phyloP scores from a whole-genome alignment of 1,140 invertebrate species.

The Galleria mellonella region DNA sequence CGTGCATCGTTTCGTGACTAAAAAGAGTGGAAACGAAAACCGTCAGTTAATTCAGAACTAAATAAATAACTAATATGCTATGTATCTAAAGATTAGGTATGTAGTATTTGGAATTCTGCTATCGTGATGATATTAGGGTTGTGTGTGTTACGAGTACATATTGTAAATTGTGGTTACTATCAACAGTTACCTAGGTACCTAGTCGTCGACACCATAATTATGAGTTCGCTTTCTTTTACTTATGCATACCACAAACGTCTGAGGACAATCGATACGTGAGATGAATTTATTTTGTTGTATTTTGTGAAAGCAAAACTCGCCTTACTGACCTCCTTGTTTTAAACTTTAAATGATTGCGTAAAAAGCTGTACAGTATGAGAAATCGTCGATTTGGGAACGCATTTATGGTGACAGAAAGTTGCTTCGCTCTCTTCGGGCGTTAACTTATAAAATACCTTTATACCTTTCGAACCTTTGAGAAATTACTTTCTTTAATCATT shows the following conservation, averaged over 20 bases:
- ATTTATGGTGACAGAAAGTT: slow-evolving; percentile 49
- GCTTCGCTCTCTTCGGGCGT: slow-evolving; percentile 3
- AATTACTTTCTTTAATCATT: too few relatives aligned
- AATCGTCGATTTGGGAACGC: slow-evolving; percentile 61
- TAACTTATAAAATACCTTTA: too few relatives aligned
- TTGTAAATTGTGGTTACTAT: slow-evolving; percentile 28
- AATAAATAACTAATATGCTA: too few relatives aligned
- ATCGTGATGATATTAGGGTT: too few relatives aligned
- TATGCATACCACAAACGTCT: slow-evolving; percentile 52
- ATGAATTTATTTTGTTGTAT: slow-evolving; percentile 73
- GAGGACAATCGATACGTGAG: slow-evolving; percentile 72
- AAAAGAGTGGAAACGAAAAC: too few relatives aligned
- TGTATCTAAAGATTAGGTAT: too few relatives aligned
- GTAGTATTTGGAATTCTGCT: too few relatives aligned
- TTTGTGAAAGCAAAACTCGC: slow-evolving; percentile 71
- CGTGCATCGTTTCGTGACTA: too few relatives aligned
- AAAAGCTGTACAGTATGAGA: slow-evolving; percentile 65
- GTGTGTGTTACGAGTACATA: too few relatives aligned
- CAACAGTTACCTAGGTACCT: too few relatives aligned
- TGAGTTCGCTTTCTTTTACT: slow-evolving; percentile 68
- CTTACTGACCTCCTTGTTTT: slow-evolving; percentile 64
- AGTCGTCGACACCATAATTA: slow-evolving; percentile 27
- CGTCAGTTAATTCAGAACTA: too few relatives aligned
- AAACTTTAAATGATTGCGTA: slow-evolving; percentile 61
- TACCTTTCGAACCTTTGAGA: too few relatives aligned